Evolutionary conservation across 2,888 invertebrate species (phyloP).

Genomic region (Loripinus fragilis): DNA sequence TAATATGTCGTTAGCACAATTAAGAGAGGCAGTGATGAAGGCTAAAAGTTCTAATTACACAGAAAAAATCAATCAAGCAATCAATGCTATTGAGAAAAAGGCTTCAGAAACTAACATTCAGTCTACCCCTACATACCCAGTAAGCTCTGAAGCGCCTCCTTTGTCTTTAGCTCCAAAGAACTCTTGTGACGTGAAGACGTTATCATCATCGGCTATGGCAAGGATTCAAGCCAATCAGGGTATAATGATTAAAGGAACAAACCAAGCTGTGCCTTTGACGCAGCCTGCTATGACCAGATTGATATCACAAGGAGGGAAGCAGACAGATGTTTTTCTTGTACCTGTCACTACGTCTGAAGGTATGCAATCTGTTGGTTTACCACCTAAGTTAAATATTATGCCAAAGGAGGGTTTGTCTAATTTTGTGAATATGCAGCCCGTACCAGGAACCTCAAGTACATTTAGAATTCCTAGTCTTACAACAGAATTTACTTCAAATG

Average conservation of each 20-base stretch:
- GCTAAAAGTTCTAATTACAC: constrained; percentile 26
- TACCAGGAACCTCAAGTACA: background rate
- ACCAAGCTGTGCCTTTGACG: background rate
- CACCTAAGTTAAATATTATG: constrained; percentile 20
- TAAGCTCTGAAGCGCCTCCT: background rate
- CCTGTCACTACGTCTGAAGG: constrained; percentile 3
- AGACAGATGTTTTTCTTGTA: constrained; percentile 29
- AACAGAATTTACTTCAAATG: background rate
- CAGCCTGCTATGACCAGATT: background rate
- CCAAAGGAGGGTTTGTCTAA: constrained; percentile 8
- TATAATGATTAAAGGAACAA: constrained; percentile 2
- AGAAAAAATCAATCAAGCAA: constrained; percentile 16
- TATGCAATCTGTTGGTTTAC: background rate
- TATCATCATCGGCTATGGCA: constrained; percentile 29
- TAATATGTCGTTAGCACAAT: constrained; percentile 42
- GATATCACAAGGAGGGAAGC: constrained; percentile 4
- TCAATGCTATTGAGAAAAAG: constrained; percentile 2
- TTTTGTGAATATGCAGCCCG: constrained; percentile 8
- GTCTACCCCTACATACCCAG: background rate
- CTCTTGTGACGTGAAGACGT: background rate
- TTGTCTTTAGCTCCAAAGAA: background rate
- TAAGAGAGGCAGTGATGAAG: constrained; percentile 50
- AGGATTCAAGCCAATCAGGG: constrained; percentile 52
- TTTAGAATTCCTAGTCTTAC: background rate
- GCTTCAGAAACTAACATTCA: background rate